phyloP scores from a whole-genome alignment of 2,888 invertebrate species.

The Thysanoteuthis rhombus region DNA sequence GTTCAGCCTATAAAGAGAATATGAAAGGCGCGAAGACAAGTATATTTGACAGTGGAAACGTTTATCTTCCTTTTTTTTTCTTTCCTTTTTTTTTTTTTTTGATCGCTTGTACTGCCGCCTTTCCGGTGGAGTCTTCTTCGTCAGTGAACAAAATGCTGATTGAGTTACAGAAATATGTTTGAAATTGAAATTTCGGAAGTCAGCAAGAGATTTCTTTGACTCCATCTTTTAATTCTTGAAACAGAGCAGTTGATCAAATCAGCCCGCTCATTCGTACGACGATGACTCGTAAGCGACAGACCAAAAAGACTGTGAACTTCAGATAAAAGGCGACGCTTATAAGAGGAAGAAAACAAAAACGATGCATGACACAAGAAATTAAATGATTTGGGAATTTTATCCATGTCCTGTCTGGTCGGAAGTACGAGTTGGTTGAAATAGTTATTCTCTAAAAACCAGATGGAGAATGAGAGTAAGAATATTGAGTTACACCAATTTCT shows the following conservation, averaged over 20 bases:
- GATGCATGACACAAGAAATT: not conserved
- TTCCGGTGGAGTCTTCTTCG: not conserved
- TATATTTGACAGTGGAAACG: not conserved
- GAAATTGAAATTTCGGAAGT: not conserved
- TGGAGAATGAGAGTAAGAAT: no score
- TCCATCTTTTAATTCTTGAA: not conserved
- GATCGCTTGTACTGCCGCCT: not conserved
- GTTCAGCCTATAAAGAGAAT: not conserved
- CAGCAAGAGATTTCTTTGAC: not conserved
- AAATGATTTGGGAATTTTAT: not conserved
- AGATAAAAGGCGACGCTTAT: not conserved
- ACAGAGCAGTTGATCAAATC: not conserved
- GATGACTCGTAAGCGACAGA: not conserved
- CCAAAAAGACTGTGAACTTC: not conserved
- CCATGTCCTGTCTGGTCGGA: not conserved
- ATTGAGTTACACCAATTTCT: no score
- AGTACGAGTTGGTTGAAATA: not conserved
- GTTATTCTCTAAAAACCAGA: no score
- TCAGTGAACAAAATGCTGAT: not conserved
- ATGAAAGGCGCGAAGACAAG: not conserved
- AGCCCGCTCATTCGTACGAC: not conserved
- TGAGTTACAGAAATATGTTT: not conserved
- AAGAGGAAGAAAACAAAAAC: not conserved
- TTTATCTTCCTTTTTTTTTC: no score
- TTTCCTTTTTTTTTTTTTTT: no score